Evolutionary conservation across 2,797 vertebrate genomes (phyloP).

Genomic region (Acanthurus lineatus): DNA sequence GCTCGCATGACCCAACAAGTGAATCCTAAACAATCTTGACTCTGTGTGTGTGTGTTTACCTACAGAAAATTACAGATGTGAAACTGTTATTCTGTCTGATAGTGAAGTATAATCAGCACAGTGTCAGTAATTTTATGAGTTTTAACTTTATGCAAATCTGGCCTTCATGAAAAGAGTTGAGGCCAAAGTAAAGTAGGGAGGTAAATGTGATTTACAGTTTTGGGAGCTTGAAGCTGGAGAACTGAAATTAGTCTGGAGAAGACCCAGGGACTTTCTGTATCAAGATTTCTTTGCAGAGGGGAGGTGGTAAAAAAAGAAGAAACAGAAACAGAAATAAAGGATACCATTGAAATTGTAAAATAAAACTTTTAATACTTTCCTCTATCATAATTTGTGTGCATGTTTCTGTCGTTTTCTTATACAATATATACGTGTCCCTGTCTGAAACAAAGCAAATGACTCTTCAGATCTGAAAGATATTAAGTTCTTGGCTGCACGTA

Average conservation of each 20-base stretch:
- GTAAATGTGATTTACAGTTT: constrained; percentile 37
- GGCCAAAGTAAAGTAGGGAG: not conserved
- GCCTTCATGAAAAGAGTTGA: not conserved
- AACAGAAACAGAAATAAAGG: not conserved
- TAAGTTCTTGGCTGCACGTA: constrained; percentile 4
- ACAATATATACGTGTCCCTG: not conserved
- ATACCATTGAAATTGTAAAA: not conserved
- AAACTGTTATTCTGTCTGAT: constrained; percentile 1
- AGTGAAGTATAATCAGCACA: not conserved
- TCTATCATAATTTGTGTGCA: not conserved
- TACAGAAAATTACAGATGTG: constrained; percentile 2
- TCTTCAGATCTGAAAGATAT: constrained; percentile 9
- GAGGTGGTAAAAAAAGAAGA: not conserved
- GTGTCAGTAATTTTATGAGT: not conserved
- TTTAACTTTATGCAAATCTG: constrained; percentile 17
- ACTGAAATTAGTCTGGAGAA: constrained; percentile 18
- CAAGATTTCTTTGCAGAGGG: not conserved
- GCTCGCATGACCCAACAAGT: constrained; percentile 15
- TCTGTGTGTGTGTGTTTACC: not conserved
- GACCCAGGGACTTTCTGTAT: not conserved
- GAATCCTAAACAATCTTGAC: constrained; percentile 1
- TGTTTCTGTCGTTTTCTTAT: not conserved
- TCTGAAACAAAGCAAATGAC: constrained; percentile 8
- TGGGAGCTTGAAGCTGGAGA: constrained; percentile 1
- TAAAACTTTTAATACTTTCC: not conserved